Percentiles rank a stretch among this genome's conserved stretches.
Evolutionary conservation across 2,888 invertebrate species (phyloP).

Genomic region (Xestia ashworthii): DNA sequence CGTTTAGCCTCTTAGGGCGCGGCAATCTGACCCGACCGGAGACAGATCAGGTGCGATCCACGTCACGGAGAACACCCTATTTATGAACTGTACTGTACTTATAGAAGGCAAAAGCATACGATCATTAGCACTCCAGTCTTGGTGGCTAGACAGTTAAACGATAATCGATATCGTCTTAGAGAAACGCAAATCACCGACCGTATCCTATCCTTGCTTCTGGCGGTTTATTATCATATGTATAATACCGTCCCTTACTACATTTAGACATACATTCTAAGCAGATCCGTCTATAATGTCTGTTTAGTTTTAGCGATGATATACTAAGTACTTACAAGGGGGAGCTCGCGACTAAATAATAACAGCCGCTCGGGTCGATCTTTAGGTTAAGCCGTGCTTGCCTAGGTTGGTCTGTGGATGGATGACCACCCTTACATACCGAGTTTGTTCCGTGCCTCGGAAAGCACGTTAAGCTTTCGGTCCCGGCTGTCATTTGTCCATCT

Average conservation of each 20-base stretch:
- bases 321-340: neutral
- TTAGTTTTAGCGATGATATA: neutral
- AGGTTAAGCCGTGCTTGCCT: too few species aligned
- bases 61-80: too few species aligned
- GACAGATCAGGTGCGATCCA: neutral
- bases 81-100: neutral
- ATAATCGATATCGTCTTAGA: conserved; percentile 36
- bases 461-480: too few species aligned
- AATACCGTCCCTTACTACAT: neutral
- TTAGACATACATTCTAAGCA: too few species aligned
- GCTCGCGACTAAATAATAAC: too few species aligned
- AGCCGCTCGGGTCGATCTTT: too few species aligned
- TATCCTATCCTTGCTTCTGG: conserved; percentile 8
- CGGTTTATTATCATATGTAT: neutral
- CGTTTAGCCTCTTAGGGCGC: neutral
- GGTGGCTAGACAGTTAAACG: conserved; percentile 36
- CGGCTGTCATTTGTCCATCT: too few species aligned
- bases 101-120: neutral
- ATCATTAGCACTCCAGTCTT: conserved; percentile 15
- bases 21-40: neutral
- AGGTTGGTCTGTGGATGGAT: neutral
- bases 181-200: conserved; percentile 10
- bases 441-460: too few species aligned
- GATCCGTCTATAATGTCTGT: neutral
- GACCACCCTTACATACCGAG: neutral